Conservation (phyloP, 2,113 vertebrate species). For the Strix aluco region DNA sequence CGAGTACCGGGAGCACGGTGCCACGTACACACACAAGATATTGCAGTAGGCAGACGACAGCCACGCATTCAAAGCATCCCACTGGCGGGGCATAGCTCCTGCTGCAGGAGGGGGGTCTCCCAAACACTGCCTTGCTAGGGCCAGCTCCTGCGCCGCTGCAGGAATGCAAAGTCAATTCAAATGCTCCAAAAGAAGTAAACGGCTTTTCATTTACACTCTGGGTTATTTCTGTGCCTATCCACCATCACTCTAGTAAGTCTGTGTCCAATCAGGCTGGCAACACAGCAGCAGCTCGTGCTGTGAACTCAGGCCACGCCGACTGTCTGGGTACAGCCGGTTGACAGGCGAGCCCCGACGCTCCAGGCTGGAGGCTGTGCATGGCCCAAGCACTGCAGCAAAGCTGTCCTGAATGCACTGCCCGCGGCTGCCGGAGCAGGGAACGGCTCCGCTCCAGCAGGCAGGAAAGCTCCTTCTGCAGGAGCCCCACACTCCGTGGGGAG, state of each 20-base stretch:
- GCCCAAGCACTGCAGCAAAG: neutral
- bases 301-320: accelerated
- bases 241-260: neutral
- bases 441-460: neutral
- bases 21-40: neutral
- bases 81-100: accelerated
- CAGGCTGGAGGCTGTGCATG: accelerated
- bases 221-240: neutral
- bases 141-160: neutral
- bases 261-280: neutral
- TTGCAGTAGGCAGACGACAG: neutral
- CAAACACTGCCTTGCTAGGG: neutral
- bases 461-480: neutral
- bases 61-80: neutral
- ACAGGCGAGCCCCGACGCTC: accelerated
- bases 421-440: neutral
- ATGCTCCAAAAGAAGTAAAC: neutral
- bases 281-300: accelerated
- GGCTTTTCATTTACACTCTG: neutral
- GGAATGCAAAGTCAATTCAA: neutral
- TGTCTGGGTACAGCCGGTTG: no score
- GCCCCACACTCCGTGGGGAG: no score
- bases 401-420: neutral
- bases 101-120: neutral
- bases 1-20: slow-evolving; percentile 51